Conservation (phyloP, 92 coral and sea anemone genomes). For the Pocillopora meandrina region DNA sequence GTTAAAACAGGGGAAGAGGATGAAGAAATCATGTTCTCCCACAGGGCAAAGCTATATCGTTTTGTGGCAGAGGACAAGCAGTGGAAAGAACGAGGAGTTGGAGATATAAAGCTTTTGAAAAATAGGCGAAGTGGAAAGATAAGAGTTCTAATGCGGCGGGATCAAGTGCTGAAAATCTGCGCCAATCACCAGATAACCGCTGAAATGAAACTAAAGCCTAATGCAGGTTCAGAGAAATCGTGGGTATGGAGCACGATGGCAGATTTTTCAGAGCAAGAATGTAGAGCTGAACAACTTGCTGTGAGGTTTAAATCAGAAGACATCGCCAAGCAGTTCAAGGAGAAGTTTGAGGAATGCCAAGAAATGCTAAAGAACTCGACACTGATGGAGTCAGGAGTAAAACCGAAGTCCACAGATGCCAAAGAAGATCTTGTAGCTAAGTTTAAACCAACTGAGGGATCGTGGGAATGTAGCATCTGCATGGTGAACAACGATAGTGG, state of each 20-base stretch:
- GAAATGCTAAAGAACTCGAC: conserved; percentile 4
- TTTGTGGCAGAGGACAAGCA: conserved; percentile 69
- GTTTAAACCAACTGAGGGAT: conserved; percentile 57
- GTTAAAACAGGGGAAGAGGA: conserved; percentile 81
- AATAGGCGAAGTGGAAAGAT: conserved; percentile 58
- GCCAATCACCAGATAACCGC: conserved; percentile 86
- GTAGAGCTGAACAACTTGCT: conserved; percentile 80
- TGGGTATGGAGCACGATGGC: conserved; percentile 95
- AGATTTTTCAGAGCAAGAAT: conserved; percentile 82
- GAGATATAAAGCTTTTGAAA: conserved; percentile 82
- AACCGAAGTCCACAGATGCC: neutral
- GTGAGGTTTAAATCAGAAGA: conserved; percentile 80
- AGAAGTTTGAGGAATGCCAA: conserved; percentile 71
- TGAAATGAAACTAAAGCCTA: conserved; percentile 81
- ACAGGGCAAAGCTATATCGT: conserved; percentile 75
- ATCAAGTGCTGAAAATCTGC: conserved; percentile 83
- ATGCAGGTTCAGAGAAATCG: conserved; percentile 74
- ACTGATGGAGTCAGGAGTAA: neutral
- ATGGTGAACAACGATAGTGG: conserved; percentile 41
- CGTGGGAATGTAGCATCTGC: conserved; percentile 69
- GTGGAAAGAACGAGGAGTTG: conserved; percentile 97
- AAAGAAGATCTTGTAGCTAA: conserved; percentile 14
- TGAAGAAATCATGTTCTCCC: conserved; percentile 67
- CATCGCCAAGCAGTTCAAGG: conserved; percentile 75
- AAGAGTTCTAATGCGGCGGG: conserved; percentile 91